Evolutionary conservation across 2,888 invertebrate species (phyloP).

Genomic region (Drosophila kambysellisi): DNA sequence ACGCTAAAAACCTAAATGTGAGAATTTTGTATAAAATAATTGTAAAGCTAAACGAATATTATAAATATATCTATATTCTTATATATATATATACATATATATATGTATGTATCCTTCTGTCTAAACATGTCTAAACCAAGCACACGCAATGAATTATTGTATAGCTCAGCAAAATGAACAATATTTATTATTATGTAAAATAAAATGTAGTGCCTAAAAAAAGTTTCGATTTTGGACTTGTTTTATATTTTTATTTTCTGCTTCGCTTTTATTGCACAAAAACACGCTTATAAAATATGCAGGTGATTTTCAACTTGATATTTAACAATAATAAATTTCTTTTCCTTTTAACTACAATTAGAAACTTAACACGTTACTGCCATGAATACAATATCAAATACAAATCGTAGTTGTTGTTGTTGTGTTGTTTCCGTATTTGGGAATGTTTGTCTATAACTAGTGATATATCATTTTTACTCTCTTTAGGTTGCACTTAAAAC

Average conservation of each 20-base stretch:
- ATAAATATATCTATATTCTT: slow-evolving; percentile 40
- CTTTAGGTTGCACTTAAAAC: slow-evolving; percentile 36
- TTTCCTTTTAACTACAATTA: slow-evolving; percentile 48
- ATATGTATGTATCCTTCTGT: slow-evolving; percentile 14
- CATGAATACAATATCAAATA: slow-evolving; percentile 71
- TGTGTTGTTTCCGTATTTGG: slow-evolving; percentile 54
- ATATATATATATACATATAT: slow-evolving; percentile 36
- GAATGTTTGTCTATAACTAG: slow-evolving; percentile 70
- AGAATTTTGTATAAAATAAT: slow-evolving; percentile 79
- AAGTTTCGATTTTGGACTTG: background rate
- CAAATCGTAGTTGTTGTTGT: slow-evolving; percentile 36
- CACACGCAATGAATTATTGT: slow-evolving; percentile 50
- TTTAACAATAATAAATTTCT: slow-evolving; percentile 33
- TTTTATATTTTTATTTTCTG: slow-evolving; percentile 10
- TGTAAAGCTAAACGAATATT: slow-evolving; percentile 67
- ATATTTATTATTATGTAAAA: slow-evolving; percentile 77
- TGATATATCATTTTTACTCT: slow-evolving; percentile 54
- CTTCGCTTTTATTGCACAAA: slow-evolving; percentile 43
- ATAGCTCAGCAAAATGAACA: slow-evolving; percentile 74
- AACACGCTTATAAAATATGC: slow-evolving; percentile 54
- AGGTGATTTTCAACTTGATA: slow-evolving; percentile 17
- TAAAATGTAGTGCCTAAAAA: slow-evolving; percentile 59
- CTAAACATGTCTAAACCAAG: slow-evolving; percentile 25
- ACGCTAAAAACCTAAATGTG: slow-evolving; percentile 73
- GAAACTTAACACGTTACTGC: slow-evolving; percentile 70